Evolutionary conservation across 2,797 vertebrate genomes (phyloP).

Genomic region (Smutsia temminckii): DNA sequence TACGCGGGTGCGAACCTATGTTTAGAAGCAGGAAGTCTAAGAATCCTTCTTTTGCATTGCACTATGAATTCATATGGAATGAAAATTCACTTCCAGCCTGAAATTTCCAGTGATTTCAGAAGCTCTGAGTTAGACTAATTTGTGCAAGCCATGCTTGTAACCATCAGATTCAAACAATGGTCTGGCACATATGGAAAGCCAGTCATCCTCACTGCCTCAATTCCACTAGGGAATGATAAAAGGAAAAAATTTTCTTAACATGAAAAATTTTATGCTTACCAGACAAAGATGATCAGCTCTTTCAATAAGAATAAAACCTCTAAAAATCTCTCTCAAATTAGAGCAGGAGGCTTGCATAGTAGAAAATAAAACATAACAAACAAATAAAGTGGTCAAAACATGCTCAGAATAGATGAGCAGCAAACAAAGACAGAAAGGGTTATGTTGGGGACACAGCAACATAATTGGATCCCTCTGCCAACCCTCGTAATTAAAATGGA

Average conservation of each 20-base stretch:
- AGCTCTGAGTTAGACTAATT: background rate
- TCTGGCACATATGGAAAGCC: conserved; percentile 23
- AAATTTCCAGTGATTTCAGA: background rate
- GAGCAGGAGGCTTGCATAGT: background rate
- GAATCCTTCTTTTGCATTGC: background rate
- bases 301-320: conserved; percentile 36
- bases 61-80: background rate
- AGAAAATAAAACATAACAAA: conserved; percentile 37
- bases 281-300: background rate
- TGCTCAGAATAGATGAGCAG: conserved; percentile 43
- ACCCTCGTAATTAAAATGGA: conserved; percentile 71
- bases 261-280: background rate
- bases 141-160: background rate
- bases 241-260: conserved; percentile 27
- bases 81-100: background rate
- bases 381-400: conserved; percentile 72
- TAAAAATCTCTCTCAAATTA: conserved; percentile 9
- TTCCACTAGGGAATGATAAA: conserved; percentile 50
- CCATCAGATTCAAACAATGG: background rate
- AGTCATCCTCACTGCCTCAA: background rate
- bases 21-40: background rate
- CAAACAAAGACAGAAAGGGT: conserved; percentile 65
- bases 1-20: background rate
- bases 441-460: conserved; percentile 38
- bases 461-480: conserved; percentile 66